phyloP scores from a whole-genome alignment of 2,797 vertebrate genomes.

The Liasis olivaceus region DNA sequence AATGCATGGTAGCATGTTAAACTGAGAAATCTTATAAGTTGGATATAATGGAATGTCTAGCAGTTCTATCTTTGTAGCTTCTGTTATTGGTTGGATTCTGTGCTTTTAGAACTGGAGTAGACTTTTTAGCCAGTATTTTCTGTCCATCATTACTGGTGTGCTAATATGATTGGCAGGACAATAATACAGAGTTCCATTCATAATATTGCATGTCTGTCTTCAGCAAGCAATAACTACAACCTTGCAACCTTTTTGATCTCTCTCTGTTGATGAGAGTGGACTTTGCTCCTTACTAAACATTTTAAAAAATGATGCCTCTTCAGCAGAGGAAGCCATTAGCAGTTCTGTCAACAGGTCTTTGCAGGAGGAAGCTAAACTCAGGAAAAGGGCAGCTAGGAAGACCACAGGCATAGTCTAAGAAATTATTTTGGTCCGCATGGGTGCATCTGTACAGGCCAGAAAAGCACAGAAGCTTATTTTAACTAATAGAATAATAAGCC shows the following conservation, averaged over 20 bases:
- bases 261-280: slow-evolving; percentile 26
- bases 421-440: slow-evolving; percentile 60
- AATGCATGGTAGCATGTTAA: slow-evolving; percentile 3
- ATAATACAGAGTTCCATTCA: slow-evolving; percentile 17
- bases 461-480: slow-evolving; percentile 63
- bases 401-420: slow-evolving; percentile 58
- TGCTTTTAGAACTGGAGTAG: not conserved
- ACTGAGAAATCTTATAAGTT: not conserved
- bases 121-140: not conserved
- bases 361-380: slow-evolving; percentile 67
- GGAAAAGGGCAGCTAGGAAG: slow-evolving; percentile 53
- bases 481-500: slow-evolving; percentile 65
- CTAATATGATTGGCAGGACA: not conserved
- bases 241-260: slow-evolving; percentile 36
- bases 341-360: slow-evolving; percentile 64
- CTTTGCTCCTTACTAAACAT: slow-evolving; percentile 43
- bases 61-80: not conserved
- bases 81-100: not conserved
- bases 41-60: not conserved
- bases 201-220: slow-evolving; percentile 35
- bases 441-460: slow-evolving; percentile 50
- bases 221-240: slow-evolving; percentile 25
- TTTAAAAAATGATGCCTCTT: slow-evolving; percentile 32
- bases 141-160: not conserved
- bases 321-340: slow-evolving; percentile 67